Conservation (phyloP, 2,797 vertebrate species). For the Myioborus melanocephalus region DNA sequence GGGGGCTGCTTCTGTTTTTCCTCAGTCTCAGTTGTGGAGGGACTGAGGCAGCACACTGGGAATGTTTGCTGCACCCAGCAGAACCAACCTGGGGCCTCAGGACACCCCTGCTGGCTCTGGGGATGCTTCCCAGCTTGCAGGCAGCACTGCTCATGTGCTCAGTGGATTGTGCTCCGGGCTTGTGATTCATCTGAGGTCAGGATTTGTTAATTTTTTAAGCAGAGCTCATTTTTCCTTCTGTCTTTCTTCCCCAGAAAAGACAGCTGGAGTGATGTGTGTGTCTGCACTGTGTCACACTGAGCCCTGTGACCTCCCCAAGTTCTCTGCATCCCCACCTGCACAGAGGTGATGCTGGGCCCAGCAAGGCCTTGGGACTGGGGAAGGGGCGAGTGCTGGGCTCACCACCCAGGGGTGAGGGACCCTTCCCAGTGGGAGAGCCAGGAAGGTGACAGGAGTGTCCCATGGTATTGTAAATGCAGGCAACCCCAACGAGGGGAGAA, state of each 20-base stretch:
- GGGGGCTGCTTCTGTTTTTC: background rate
- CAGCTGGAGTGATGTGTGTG: background rate
- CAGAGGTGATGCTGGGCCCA: background rate
- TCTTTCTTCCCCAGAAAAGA: background rate
- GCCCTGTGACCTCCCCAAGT: background rate
- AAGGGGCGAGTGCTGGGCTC: rapidly evolving
- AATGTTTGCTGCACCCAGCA: background rate
- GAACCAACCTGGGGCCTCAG: background rate
- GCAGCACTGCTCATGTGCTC: rapidly evolving
- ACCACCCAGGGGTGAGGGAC: rapidly evolving
- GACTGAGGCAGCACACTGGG: rapidly evolving
- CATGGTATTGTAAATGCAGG: too few relatives aligned
- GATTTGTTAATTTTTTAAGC: background rate
- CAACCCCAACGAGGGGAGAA: too few relatives aligned
- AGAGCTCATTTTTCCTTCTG: background rate
- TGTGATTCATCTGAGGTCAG: background rate
- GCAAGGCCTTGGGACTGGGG: background rate
- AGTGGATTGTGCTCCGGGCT: background rate
- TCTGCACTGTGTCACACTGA: background rate
- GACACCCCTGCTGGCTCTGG: background rate
- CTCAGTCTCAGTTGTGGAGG: background rate
- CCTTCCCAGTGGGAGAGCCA: rapidly evolving
- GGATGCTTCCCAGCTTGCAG: background rate
- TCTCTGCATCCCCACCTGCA: background rate
- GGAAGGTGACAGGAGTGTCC: rapidly evolving